Base-by-base conservation (phyloP, 2,888 invertebrate species). In the Bhutanitis thaidina region DNA sequence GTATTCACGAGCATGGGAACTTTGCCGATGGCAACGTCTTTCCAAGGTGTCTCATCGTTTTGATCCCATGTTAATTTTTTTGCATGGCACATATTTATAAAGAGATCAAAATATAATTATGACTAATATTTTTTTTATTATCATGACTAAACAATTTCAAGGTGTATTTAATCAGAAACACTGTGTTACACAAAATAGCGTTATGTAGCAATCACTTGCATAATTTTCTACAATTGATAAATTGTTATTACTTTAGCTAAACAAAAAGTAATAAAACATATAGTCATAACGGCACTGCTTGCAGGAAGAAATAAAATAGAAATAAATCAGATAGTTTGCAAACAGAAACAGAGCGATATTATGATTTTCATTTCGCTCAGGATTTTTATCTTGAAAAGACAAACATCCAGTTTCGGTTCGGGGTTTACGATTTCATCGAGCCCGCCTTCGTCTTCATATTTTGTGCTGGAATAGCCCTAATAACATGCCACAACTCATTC, bases 401-500 rank as follows among this genome's bases (percentile, higher is more conserved):
- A 60, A 69, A 56, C 65, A 66, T 65, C 49, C 60, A 62, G 56
- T 68, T 72, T 71, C 61, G 62, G 62, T 59, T 53, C 58, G 55
- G 60, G 70, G 73, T 73, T 77, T 74, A 74, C 76, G 71, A 69
- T 74, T 72, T 72, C 76, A 77, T 80, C 77, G 75, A 70, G 77
- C 71, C 66, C 69, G 69, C 65, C 69, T 71, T 72, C 78, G 69
- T 81, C 83, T 80, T 81, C 75, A 75, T 77, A 78, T 80, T 82
- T 79, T 71, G 76, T 78, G 70, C 72, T 74, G 76, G 76, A 80
- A 80, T 79, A 79, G 79, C 81, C 81, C 84, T 90, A 89, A 88
- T 88, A 90, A 84, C 84, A 81, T 78, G 86, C 88, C 88, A 85
- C 89, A 86, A 85, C 81, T 88, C 89, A 87, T 85, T 81, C 84